phyloP scores from a whole-genome alignment of 2,888 invertebrate genomes.

The Rhamphomyia laevipes region DNA sequence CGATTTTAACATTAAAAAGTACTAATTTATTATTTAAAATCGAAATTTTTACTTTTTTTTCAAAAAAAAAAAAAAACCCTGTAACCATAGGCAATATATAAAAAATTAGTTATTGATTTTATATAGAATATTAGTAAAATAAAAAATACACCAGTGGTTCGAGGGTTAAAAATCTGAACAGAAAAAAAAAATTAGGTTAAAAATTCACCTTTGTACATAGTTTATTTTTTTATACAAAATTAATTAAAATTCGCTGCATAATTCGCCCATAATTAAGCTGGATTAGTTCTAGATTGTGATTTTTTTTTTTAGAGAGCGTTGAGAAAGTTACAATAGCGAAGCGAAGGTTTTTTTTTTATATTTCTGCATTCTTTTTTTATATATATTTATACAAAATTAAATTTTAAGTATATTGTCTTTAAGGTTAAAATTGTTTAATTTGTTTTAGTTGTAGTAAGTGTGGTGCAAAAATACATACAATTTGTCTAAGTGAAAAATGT shows the following conservation, averaged over 20 bases:
- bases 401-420: too few species aligned
- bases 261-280: slow-evolving; percentile 6
- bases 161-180: slow-evolving; percentile 1
- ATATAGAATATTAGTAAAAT: too few species aligned
- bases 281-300: background rate
- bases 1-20: too few species aligned
- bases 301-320: background rate
- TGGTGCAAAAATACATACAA: background rate
- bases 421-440: too few species aligned
- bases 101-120: too few species aligned
- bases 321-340: slow-evolving; percentile 2
- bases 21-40: too few species aligned
- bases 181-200: slow-evolving; percentile 3
- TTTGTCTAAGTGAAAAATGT: background rate
- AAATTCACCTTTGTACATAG: too few species aligned
- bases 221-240: too few species aligned
- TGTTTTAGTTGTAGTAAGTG: background rate
- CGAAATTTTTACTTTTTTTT: too few species aligned
- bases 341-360: slow-evolving; percentile 11
- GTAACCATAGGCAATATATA: too few species aligned
- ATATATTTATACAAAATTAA: background rate
- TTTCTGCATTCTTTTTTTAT: background rate
- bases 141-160: background rate
- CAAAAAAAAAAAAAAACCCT: too few species aligned
- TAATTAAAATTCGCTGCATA: slow-evolving; percentile 19